phyloP scores from a whole-genome alignment of 2,113 vertebrate species.

The Columbina picui region DNA sequence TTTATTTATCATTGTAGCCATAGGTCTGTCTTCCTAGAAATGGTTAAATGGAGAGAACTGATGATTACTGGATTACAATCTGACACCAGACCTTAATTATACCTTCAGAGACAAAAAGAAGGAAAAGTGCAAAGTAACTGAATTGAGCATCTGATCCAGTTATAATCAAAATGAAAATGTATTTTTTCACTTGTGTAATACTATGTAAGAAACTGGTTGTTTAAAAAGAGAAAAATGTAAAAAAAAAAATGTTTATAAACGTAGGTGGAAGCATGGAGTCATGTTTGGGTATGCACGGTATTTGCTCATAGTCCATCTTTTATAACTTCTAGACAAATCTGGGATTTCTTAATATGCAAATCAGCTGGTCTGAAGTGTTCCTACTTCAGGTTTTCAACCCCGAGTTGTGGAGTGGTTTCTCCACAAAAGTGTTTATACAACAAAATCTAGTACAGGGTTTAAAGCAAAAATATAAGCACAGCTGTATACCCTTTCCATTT shows the following conservation, averaged over 20 bases:
- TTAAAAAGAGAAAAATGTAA: background rate
- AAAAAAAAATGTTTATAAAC: background rate
- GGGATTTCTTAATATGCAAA: background rate
- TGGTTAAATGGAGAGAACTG: slow-evolving; percentile 52
- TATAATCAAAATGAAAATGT: slow-evolving; percentile 37
- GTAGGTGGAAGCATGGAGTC: background rate
- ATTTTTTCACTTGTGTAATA: slow-evolving; percentile 27
- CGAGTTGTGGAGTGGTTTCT: background rate
- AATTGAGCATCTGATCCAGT: slow-evolving; percentile 35
- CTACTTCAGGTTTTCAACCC: background rate
- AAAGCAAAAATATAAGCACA: background rate
- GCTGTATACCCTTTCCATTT: background rate
- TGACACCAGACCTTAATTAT: slow-evolving; percentile 61
- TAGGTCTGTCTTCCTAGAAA: slow-evolving; percentile 28
- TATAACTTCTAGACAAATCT: background rate
- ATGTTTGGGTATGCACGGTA: background rate
- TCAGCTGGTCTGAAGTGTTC: background rate
- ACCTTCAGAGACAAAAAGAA: slow-evolving; percentile 53
- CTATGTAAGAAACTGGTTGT: background rate
- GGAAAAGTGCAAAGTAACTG: slow-evolving; percentile 37
- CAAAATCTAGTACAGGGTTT: background rate
- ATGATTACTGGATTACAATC: slow-evolving; percentile 14
- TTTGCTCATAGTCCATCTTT: background rate
- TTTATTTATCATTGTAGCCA: slow-evolving; percentile 4
- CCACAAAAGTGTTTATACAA: background rate